phyloP scores from a whole-genome alignment of 2,113 vertebrate species.

The Nanorana parkeri region DNA sequence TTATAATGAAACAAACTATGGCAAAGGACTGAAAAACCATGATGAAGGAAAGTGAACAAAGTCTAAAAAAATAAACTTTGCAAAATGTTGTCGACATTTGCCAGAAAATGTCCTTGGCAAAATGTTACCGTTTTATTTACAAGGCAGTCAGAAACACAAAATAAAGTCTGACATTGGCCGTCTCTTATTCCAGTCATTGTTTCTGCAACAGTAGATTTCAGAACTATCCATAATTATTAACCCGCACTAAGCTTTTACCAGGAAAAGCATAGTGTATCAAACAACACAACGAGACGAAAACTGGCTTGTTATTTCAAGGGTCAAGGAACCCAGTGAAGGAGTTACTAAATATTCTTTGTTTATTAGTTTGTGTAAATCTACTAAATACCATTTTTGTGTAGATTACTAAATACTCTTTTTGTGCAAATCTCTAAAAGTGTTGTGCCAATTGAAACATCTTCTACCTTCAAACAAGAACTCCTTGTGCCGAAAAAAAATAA shows the following conservation, averaged over 20 bases:
- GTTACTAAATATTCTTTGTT: background rate
- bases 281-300: background rate
- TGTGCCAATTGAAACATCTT: no score
- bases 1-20: no score
- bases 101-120: background rate
- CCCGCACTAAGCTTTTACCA: background rate
- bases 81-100: background rate
- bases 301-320: no score
- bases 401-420: no score
- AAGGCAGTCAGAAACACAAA: background rate
- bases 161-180: background rate
- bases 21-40: no score
- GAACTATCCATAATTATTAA: constrained; percentile 35
- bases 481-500: no score
- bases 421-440: no score
- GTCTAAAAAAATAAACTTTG: background rate
- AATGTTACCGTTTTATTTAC: background rate
- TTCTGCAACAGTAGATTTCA: constrained; percentile 7
- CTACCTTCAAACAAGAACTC: no score
- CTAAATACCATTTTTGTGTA: no score
- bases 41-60: background rate
- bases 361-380: no score
- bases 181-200: background rate
- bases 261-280: background rate
- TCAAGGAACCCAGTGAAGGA: background rate